Percentiles rank a stretch among this genome's conserved stretches.
These are phyloP conservation scores for Cricetomys ansorgei DNA, from an alignment of 2,113 vertebrate genomes.

Conservation along the genomic window DNA sequence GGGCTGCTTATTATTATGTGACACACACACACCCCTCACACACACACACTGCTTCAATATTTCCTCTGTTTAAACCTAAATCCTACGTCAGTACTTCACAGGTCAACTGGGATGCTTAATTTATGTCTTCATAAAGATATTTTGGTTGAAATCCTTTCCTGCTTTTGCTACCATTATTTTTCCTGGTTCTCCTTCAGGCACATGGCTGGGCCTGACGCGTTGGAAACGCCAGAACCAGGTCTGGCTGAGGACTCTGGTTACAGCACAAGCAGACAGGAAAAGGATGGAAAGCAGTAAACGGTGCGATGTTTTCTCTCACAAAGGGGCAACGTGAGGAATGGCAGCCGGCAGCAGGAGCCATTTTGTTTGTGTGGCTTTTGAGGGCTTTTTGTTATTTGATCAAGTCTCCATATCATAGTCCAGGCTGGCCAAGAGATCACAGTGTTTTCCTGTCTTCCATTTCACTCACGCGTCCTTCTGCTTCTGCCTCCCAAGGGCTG, in stretches of 20 bases:
- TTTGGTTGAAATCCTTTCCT: not conserved
- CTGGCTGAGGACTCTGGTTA: not conserved
- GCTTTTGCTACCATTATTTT: not conserved
- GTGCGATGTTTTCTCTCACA: not conserved
- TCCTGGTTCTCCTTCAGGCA: not conserved
- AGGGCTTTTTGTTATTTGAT: no score
- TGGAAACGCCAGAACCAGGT: no score
- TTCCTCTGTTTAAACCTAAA: not conserved
- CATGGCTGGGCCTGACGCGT: not conserved
- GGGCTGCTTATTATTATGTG: not conserved
- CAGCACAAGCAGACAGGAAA: not conserved
- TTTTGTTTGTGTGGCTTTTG: not conserved
- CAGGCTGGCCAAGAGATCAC: not conserved
- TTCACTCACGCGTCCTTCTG: not conserved
- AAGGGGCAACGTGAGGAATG: not conserved
- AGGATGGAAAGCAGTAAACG: not conserved
- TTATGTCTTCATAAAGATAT: not conserved
- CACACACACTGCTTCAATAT: not conserved
- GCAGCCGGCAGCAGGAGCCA: not conserved
- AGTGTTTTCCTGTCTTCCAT: not conserved
- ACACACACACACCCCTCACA: no score
- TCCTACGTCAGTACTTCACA: not conserved
- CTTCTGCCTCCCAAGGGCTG: not conserved
- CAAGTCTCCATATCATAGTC: not conserved
- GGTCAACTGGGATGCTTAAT: not conserved